phyloP scores from a whole-genome alignment of 1,140 invertebrate genomes.

The Muscidifurax raptorellus region DNA sequence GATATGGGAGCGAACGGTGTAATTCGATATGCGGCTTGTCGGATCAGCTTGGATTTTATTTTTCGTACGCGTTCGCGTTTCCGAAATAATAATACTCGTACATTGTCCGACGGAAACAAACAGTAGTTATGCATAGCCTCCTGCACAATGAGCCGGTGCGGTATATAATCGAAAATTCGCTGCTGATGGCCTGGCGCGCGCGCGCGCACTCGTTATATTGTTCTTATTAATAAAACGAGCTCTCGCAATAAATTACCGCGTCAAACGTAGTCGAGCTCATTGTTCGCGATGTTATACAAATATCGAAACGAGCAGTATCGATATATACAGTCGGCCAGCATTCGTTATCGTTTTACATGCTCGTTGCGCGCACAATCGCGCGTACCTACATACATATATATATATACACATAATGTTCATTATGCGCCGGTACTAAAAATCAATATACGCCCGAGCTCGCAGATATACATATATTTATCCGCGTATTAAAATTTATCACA shows the following conservation, averaged over 20 bases:
- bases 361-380: background rate
- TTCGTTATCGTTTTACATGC: conserved; percentile 19
- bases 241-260: background rate
- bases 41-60: too few species aligned
- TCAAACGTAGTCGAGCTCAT: conserved; percentile 21
- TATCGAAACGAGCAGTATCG: conserved; percentile 17
- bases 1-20: too few species aligned
- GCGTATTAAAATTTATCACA: conserved; percentile 3
- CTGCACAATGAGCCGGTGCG: background rate
- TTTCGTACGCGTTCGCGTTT: background rate
- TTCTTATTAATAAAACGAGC: conserved; percentile 8
- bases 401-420: too few species aligned
- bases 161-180: background rate
- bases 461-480: background rate
- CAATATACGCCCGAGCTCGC: background rate
- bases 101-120: too few species aligned
- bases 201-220: conserved; percentile 6
- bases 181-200: background rate
- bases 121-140: too few species aligned
- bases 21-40: too few species aligned
- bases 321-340: background rate
- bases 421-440: conserved; percentile 4
- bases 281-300: conserved; percentile 24
- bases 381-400: too few species aligned
- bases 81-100: background rate